A percentile compares a stretch with the other conserved stretches of the same genome.
phyloP scores from a whole-genome alignment of 2,797 vertebrate species.

The Chiloscyllium punctatum region DNA sequence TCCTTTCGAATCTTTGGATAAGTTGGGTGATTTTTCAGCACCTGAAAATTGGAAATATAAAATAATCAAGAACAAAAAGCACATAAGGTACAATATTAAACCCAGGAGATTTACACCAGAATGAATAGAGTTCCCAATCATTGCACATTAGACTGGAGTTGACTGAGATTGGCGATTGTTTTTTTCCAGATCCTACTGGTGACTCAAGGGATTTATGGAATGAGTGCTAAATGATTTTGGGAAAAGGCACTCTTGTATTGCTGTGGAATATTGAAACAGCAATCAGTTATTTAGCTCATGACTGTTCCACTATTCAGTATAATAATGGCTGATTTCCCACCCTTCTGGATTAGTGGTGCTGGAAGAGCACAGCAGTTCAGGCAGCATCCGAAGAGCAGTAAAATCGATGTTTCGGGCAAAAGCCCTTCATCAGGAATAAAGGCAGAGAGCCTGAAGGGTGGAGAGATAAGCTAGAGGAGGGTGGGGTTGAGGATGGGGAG shows the following conservation, averaged over 20 bases:
- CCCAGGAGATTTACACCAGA: not conserved
- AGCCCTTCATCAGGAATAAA: too few relatives aligned
- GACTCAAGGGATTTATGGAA: not conserved
- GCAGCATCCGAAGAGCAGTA: too few relatives aligned
- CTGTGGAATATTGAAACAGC: not conserved
- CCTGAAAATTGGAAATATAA: conserved; percentile 46
- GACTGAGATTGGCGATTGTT: not conserved
- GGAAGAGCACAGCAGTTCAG: not conserved
- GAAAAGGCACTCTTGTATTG: not conserved
- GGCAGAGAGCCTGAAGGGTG: too few relatives aligned
- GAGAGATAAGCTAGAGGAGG: too few relatives aligned
- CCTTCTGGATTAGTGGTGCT: too few relatives aligned
- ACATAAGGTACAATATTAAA: not conserved
- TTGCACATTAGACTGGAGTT: not conserved
- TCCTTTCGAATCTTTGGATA: conserved; percentile 61
- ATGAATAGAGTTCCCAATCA: not conserved
- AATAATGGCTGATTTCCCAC: not conserved
- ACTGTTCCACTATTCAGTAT: not conserved
- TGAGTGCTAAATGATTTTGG: not conserved
- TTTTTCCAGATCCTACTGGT: not conserved
- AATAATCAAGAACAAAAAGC: not conserved
- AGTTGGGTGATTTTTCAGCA: conserved; percentile 55
- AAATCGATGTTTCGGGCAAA: too few relatives aligned
- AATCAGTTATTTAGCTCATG: not conserved
- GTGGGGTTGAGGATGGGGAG: too few relatives aligned